phyloP scores from a whole-genome alignment of 2,888 invertebrate species.

The Folsomia candida region DNA sequence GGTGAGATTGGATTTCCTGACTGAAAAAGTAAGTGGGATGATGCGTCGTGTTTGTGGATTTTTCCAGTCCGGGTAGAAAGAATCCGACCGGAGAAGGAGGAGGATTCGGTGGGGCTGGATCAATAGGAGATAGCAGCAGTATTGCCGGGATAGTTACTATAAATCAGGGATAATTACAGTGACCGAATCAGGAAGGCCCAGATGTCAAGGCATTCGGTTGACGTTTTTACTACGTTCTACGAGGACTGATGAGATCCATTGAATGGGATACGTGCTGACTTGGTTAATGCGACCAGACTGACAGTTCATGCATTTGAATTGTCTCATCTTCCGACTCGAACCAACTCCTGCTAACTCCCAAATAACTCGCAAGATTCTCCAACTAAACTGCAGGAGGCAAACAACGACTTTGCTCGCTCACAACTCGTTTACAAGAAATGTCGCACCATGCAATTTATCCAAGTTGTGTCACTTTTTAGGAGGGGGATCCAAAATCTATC shows the following conservation, averaged over 20 bases:
- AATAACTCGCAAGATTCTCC: background rate
- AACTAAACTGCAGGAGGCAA: background rate
- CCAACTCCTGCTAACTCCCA: background rate
- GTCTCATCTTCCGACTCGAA: slow-evolving; percentile 35
- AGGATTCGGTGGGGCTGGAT: slow-evolving; percentile 23
- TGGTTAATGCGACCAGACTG: slow-evolving; percentile 49
- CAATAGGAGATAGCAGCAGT: slow-evolving; percentile 51
- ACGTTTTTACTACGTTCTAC: slow-evolving; percentile 51
- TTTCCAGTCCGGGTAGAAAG: too few species aligned
- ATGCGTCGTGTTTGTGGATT: too few species aligned
- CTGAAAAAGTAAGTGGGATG: too few species aligned
- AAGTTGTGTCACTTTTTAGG: too few species aligned
- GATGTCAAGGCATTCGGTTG: slow-evolving; percentile 51
- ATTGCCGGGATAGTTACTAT: too few species aligned
- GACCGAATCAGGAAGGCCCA: slow-evolving; percentile 51
- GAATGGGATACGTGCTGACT: slow-evolving; percentile 49
- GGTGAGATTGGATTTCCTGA: too few species aligned
- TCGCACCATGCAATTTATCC: background rate
- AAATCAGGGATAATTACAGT: slow-evolving; percentile 52
- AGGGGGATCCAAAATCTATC: too few species aligned
- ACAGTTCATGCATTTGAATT: slow-evolving; percentile 51
- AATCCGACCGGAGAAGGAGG: too few species aligned
- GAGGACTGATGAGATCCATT: slow-evolving; percentile 48
- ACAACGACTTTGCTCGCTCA: background rate
- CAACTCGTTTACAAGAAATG: background rate